A percentile compares a stretch with the other conserved stretches of the same genome.
phyloP scores from a whole-genome alignment of 2,797 vertebrate genomes.

The Amniataba percoides region DNA sequence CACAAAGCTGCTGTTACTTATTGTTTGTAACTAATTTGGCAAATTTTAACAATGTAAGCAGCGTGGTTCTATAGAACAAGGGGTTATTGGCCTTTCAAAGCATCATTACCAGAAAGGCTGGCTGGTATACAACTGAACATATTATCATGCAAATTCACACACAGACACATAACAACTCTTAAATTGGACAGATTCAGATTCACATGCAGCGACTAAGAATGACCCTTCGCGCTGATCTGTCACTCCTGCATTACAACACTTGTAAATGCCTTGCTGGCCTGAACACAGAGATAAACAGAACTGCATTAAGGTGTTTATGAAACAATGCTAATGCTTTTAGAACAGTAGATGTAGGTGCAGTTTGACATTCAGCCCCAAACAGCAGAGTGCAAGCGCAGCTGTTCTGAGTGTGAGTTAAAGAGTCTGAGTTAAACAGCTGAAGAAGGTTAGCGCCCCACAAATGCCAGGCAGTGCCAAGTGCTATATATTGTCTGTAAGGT shows the following conservation, averaged over 20 bases:
- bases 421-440: not conserved
- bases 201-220: not conserved
- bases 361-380: not conserved
- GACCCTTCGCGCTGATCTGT: not conserved
- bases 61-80: not conserved
- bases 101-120: not conserved
- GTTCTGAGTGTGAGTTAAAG: slow-evolving; percentile 3
- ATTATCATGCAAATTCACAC: not conserved
- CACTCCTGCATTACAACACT: not conserved
- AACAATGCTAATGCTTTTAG: not conserved
- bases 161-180: not conserved
- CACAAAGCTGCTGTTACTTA: not conserved
- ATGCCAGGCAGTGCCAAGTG: not conserved
- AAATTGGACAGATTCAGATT: not conserved
- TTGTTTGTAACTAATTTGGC: not conserved
- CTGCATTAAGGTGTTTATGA: not conserved
- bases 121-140: not conserved
- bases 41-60: not conserved
- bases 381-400: not conserved
- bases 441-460: not conserved
- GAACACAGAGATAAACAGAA: not conserved
- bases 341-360: not conserved
- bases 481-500: not conserved
- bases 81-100: not conserved
- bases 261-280: not conserved